Percentiles rank a stretch among this genome's conserved stretches.
These are phyloP conservation scores for Numida meleagris DNA, from an alignment of 2,113 vertebrate species.

Conservation along the genomic window DNA sequence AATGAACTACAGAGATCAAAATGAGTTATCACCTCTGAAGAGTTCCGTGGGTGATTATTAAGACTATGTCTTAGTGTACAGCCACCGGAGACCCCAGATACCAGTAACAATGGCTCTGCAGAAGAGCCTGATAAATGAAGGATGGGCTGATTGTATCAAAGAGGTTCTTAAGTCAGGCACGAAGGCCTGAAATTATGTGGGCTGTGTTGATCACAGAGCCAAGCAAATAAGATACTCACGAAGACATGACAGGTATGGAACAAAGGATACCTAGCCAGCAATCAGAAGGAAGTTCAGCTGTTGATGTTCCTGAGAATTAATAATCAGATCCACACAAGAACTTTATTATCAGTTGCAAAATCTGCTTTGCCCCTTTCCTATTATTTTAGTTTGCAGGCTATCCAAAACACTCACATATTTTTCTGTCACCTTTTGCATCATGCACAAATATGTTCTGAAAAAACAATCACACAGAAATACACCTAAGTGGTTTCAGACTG, in stretches of 20 bases:
- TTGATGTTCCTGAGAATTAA: background rate
- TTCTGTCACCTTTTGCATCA: background rate
- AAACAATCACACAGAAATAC: background rate
- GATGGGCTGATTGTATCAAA: background rate
- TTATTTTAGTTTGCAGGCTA: background rate
- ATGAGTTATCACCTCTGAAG: background rate
- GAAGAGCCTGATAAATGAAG: background rate
- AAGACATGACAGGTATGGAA: background rate
- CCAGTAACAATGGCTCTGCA: background rate
- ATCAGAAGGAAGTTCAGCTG: background rate
- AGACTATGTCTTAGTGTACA: background rate
- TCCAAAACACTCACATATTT: constrained; percentile 19
- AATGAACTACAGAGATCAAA: background rate
- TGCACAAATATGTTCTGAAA: background rate
- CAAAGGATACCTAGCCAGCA: background rate
- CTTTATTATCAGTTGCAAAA: background rate
- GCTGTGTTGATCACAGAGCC: background rate
- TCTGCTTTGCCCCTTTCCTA: background rate
- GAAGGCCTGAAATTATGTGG: background rate
- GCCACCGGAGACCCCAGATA: background rate
- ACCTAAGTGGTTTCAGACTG: background rate
- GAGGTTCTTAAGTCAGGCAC: background rate
- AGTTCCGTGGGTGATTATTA: background rate
- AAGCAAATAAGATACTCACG: background rate
- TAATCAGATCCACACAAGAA: background rate